Base-by-base conservation (phyloP, 2,113 vertebrate genomes). In the Herpetotheres cachinnans region DNA sequence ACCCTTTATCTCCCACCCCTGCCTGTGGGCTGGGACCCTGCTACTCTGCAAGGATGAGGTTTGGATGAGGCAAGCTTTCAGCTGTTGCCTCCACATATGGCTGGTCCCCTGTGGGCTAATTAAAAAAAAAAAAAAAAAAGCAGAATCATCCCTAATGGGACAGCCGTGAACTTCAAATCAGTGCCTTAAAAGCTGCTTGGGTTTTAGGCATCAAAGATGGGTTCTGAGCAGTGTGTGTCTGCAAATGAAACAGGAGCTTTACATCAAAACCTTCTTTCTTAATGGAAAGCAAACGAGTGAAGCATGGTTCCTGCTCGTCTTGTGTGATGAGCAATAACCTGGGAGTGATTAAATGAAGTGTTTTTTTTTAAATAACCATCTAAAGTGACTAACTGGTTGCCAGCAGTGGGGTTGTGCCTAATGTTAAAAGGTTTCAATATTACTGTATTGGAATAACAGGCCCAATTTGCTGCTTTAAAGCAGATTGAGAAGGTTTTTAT, bases 261-360 rank as follows among this genome's bases (percentile, higher is more conserved):
- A 46, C 82, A 67, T 88, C 91, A 94, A 92, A 89, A 63, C 86
- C 73, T 86, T 91, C 56, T 30, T 79, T 70, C 91, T 89, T 94
- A 95, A 91, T 82, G 65, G 86, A 78, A 94, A 94, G 94, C 94
- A 94, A 96, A 91, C 26, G 86, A 90, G 50, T 4, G 63, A 70
- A 92, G 67, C 4, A 0, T 1, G 0, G 32, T 86, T 83, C 80
- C 76, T 46, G 63, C 55, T 95, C 15, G 0, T 84, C 52, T 50
- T 72, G n/a, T 82, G 80, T 4, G 12, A 76, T 86, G 89, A 94
- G 88, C 88, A 83, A 67, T 84, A 84, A 80, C 88, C 93, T 63
- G 59, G 71, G 65, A 88, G 70, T 63, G 82, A 82, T 86, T 94
- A 66, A 96, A 95, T 59, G 34, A 52, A 69, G 58, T 3, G 49